Conservation (phyloP, 2,797 vertebrate genomes). For the Carapus acus region DNA sequence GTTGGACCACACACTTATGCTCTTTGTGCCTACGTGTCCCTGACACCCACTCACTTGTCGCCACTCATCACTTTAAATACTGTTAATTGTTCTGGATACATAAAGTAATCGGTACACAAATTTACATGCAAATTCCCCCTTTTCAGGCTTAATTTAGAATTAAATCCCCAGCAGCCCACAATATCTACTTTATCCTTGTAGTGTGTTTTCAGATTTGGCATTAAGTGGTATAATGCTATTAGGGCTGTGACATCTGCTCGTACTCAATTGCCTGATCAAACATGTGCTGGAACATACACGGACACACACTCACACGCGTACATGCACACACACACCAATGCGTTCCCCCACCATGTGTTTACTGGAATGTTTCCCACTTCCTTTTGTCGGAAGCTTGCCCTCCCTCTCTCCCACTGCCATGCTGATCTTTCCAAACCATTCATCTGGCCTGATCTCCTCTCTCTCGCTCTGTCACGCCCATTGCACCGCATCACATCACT, state of each 20-base stretch:
- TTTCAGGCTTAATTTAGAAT: conserved; percentile 57
- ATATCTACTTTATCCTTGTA: conserved; percentile 31
- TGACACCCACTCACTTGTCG: conserved; percentile 29
- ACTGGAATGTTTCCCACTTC: conserved; percentile 68
- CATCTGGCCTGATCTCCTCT: conserved; percentile 39
- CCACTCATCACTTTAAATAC: conserved; percentile 35
- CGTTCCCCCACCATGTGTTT: conserved; percentile 55
- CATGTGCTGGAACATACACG: conserved; percentile 14
- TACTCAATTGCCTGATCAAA: conserved; percentile 35
- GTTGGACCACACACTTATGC: background rate
- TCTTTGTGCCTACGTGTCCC: conserved; percentile 12
- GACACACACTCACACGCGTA: too few species aligned
- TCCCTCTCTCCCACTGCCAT: conserved; percentile 54
- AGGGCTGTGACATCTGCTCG: conserved; percentile 54
- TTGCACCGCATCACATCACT: conserved; percentile 8
- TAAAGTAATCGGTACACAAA: conserved; percentile 43
- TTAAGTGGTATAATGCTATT: conserved; percentile 54
- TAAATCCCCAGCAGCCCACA: conserved; percentile 53
- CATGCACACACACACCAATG: conserved; percentile 26
- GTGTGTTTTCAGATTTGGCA: conserved; percentile 52
- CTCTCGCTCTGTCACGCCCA: conserved; percentile 38
- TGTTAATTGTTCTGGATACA: conserved; percentile 46
- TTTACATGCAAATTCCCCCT: conserved; percentile 54
- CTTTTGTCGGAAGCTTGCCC: conserved; percentile 68
- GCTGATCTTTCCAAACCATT: conserved; percentile 42